These are phyloP conservation scores for Thumatha senex DNA, from an alignment of 2,888 invertebrate species.

Conservation along the genomic window DNA sequence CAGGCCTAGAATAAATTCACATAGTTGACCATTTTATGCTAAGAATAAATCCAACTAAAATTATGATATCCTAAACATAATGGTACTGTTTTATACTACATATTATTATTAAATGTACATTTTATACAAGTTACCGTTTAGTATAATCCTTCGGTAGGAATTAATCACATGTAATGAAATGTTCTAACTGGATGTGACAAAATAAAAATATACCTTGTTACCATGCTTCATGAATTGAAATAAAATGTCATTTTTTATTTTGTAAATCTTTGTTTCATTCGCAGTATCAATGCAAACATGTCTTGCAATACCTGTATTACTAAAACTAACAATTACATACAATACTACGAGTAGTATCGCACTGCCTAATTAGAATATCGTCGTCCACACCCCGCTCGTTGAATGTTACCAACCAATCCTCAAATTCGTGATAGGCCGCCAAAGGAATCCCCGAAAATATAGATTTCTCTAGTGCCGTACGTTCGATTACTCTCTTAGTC, in stretches of 20 bases:
- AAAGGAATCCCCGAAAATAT: too few relatives aligned
- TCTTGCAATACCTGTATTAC: too few relatives aligned
- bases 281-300: too few relatives aligned
- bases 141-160: constrained; percentile 77
- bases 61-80: constrained; percentile 57
- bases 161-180: constrained; percentile 74
- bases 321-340: too few relatives aligned
- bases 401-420: too few relatives aligned
- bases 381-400: too few relatives aligned
- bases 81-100: constrained; percentile 78
- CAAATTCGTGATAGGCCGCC: too few relatives aligned
- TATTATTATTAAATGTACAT: constrained; percentile 70
- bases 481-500: too few relatives aligned
- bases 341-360: too few relatives aligned
- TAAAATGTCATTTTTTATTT: constrained; percentile 83
- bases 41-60: constrained; percentile 67
- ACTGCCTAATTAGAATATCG: too few relatives aligned
- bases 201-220: constrained; percentile 81
- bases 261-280: constrained; percentile 65
- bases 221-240: constrained; percentile 81
- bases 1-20: constrained; percentile 71
- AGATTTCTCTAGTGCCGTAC: too few relatives aligned
- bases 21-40: constrained; percentile 69
- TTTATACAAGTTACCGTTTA: constrained; percentile 83
- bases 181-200: constrained; percentile 75